These are phyloP conservation scores for Argopecten irradians DNA, from an alignment of 1,140 invertebrate genomes.

Conservation along the genomic window DNA sequence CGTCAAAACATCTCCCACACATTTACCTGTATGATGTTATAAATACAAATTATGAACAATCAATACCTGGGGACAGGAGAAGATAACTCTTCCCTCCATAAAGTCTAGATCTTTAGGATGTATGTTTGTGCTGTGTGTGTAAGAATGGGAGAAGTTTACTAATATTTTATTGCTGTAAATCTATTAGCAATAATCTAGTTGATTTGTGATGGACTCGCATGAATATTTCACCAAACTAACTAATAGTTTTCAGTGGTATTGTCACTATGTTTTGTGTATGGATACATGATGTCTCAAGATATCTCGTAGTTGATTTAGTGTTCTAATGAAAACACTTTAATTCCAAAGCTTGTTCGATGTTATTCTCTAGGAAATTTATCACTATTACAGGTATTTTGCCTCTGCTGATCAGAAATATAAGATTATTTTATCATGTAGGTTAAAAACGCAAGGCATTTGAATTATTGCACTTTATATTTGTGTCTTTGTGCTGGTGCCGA, in stretches of 20 bases:
- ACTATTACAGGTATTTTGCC: not conserved
- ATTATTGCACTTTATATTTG: no score
- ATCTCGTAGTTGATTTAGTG: not conserved
- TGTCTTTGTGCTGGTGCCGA: no score
- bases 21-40: no score
- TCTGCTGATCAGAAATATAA: not conserved
- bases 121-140: not conserved
- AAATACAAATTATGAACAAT: no score
- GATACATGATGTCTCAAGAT: not conserved
- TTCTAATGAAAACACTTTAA: not conserved
- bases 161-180: not conserved
- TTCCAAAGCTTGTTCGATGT: not conserved
- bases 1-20: no score
- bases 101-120: not conserved
- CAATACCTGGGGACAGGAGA: no score
- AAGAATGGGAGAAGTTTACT: not conserved
- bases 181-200: not conserved
- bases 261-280: not conserved
- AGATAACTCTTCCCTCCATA: no score
- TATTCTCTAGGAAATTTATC: no score
- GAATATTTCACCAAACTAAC: not conserved
- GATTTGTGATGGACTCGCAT: not conserved
- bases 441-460: no score
- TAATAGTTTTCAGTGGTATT: not conserved
- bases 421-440: not conserved